Evolutionary conservation across 2,113 vertebrate species (phyloP).

Genomic region (Oxyura jamaicensis): DNA sequence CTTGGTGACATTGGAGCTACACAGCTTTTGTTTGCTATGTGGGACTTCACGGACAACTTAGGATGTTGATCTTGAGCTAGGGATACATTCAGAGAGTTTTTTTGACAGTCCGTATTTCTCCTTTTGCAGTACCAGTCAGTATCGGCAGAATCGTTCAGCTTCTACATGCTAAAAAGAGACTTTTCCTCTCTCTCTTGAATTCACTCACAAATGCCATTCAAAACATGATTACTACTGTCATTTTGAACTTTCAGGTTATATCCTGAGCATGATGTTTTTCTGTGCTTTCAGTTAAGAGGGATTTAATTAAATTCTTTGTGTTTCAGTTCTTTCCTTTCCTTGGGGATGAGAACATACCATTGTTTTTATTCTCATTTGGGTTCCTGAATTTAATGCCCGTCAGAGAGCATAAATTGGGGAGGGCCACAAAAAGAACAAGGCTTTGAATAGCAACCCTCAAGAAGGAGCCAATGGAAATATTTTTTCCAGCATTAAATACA

Average conservation of each 20-base stretch:
- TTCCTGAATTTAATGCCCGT: background rate
- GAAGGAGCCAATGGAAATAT: background rate
- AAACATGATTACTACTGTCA: background rate
- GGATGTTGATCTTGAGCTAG: background rate
- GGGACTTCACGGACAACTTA: background rate
- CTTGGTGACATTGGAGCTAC: background rate
- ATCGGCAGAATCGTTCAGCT: background rate
- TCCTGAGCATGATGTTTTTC: background rate
- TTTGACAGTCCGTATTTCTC: background rate
- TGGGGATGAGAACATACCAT: background rate
- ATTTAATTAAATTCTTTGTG: background rate
- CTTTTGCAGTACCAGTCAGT: background rate
- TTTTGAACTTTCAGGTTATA: background rate
- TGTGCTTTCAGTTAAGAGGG: background rate
- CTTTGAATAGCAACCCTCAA: background rate
- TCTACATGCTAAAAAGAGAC: background rate
- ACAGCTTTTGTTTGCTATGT: background rate
- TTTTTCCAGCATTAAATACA: background rate
- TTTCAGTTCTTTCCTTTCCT: background rate
- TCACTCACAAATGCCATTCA: background rate
- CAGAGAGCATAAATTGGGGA: background rate
- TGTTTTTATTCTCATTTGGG: background rate
- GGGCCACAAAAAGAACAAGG: background rate
- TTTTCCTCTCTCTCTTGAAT: background rate
- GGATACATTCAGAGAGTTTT: background rate